Evolutionary conservation across 2,888 invertebrate species (phyloP).

Genomic region (Nebria salina): DNA sequence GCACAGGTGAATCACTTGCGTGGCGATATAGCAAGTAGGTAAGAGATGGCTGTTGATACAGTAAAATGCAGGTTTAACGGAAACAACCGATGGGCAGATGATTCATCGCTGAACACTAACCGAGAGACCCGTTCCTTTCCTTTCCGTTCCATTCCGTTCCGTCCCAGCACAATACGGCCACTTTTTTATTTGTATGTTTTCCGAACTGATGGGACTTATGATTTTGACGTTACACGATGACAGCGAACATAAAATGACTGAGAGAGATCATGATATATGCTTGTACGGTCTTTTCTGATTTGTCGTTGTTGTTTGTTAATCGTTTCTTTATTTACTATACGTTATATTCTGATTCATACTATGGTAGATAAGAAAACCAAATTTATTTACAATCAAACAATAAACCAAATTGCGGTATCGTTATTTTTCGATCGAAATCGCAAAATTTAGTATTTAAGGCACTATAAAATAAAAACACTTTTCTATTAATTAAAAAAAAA

Average conservation of each 20-base stretch:
- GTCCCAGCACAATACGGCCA: background rate
- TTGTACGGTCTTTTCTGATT: background rate
- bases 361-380: background rate
- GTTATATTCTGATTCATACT: background rate
- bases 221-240: background rate
- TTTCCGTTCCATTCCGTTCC: background rate
- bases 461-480: no score
- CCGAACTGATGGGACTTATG: background rate
- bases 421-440: no score
- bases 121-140: background rate
- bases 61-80: constrained; percentile 15
- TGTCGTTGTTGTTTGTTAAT: background rate
- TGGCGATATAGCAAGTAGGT: background rate
- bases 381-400: background rate
- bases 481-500: no score
- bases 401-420: no score
- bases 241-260: background rate
- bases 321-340: background rate
- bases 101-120: constrained; percentile 18
- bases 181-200: background rate
- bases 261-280: background rate
- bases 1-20: constrained; percentile 1
- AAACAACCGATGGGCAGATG: constrained; percentile 18
- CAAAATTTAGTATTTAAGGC: no score
- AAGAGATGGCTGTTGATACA: background rate